Conservation (phyloP, 2,113 vertebrate species). For the Tupaia chinensis region DNA sequence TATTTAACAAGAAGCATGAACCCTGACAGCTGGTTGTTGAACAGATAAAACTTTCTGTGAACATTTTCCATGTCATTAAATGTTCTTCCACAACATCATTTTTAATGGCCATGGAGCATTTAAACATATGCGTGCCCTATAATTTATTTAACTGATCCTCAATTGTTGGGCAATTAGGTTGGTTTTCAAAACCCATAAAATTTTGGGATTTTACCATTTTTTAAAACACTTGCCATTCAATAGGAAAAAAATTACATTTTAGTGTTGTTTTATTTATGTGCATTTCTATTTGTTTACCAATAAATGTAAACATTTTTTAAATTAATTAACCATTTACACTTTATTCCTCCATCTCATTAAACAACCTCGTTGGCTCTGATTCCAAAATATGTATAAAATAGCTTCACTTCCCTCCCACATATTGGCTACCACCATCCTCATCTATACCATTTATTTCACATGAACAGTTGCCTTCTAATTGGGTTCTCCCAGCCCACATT, state of each 20-base stretch:
- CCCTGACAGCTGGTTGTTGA: slow-evolving; percentile 57
- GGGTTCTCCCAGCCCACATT: background rate
- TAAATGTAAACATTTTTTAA: slow-evolving; percentile 35
- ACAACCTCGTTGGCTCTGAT: background rate
- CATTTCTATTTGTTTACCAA: background rate
- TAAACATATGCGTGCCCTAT: background rate
- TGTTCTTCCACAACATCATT: slow-evolving; percentile 51
- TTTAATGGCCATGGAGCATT: slow-evolving; percentile 47
- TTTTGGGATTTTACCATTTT: slow-evolving; percentile 20
- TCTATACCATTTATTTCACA: background rate
- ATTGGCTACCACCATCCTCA: background rate
- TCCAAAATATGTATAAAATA: background rate
- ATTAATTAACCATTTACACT: slow-evolving; percentile 20
- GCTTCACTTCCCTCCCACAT: background rate
- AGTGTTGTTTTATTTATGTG: background rate
- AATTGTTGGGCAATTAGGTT: background rate
- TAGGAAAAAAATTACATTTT: background rate
- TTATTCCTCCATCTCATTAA: background rate
- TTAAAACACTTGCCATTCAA: background rate
- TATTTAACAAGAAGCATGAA: slow-evolving; percentile 60
- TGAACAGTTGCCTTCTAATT: background rate
- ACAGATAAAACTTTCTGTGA: slow-evolving; percentile 58
- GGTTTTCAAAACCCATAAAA: background rate
- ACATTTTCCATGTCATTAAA: slow-evolving; percentile 60
- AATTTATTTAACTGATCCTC: slow-evolving; percentile 56